Base-by-base conservation (phyloP, 2,113 vertebrate species). In the Amazona guildingii region DNA sequence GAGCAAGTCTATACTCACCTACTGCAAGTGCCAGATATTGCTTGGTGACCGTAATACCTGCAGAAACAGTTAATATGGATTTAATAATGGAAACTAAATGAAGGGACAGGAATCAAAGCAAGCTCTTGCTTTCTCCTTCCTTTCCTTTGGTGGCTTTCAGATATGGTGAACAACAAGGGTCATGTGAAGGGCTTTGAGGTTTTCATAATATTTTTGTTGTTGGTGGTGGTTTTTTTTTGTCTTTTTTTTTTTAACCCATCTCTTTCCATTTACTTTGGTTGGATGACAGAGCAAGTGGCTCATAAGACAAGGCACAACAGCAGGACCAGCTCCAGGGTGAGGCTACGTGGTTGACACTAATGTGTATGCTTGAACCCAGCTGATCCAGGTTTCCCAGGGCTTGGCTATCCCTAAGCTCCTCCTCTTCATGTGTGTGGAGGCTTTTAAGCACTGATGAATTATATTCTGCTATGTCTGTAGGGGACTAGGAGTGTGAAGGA, bases 341-440 rank as follows among this genome's bases (percentile, higher is more conserved):
- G 68, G 51, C 35, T 83, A 0, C 1, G 4, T 46, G 3, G 1
- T 43, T 70, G 67, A 54, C 10, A 49, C 6, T 46, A 43, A 0
- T 48, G 64, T 48, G 64, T 68, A 2, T 52, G 51, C 62, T 46
- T 68, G 68, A 86, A 46, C 39, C 17, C 4, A 49, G 67, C 54
- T 61, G 85, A 64, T 72, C n/a, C 19, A 44, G 29, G 24, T 79
- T 88, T 86, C 59, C 61, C 18, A 77, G 54, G 39, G 76, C 43
- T 63, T 80, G 82, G 41, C 13, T 33, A 35, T 89, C 61, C 35
- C 13, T 67, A 41, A 41, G 10, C 17, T 83, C 31, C 19, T 66
- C 20, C 6, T 75, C 68, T 66, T 84, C 17, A 21, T 52, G n/a
- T 17, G 3, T 23, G n/a, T 49, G 62, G 52, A 86, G n/a, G 44